Evolutionary conservation across 2,888 invertebrate genomes (phyloP), one percentile per base, ranked within the genome.

Genomic region (Lypha dubia): DNA sequence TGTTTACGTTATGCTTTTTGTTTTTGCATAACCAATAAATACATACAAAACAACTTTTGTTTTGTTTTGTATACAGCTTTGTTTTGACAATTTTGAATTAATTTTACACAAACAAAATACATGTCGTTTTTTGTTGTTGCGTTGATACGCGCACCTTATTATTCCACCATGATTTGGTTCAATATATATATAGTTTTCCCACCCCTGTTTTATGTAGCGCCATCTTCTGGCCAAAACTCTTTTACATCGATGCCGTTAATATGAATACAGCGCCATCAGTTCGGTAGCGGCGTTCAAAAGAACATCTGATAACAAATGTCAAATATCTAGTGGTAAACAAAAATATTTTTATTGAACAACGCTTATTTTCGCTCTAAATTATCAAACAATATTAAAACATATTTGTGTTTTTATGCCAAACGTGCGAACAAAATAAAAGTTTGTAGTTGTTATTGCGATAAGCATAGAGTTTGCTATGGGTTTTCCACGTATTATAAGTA

Each of bases 401-500:
- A 41, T 62, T 74, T 73, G 53, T 80, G 81, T 77, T 84, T 83
- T 84, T 76, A 60, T 62, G 65, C 63, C 58, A 79, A 76, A 76
- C 49, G 65, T 67, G 76, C 58, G n/a, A 11, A 58, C 11, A 73
- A 77, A 68, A 56, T 73, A 62, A 68, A 22, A 13, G 20, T 80
- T 67, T 46, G 15, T 28, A 49, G 63, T 63, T 28, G 17, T 56
- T 32, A 49, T 76, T 76, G 76, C 44, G 32, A 68, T 56, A 65
- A 76, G 58, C 51, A 53, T 53, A 49, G 20, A 71, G 58, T 74
- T 62, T 38, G 49, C 44, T 62, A 90, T 90, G 90, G 90, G 90
- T 79, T 90, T 90, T 88, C 90, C 90, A 88, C 91, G 90, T 86
- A 90, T 90, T 81, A 88, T 90, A 81, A 90, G 90, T 87, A 90